Evolutionary conservation across 1,140 invertebrate genomes (phyloP), one percentile per base, ranked within the genome.

Genomic region (Dinoponera quadriceps): DNA sequence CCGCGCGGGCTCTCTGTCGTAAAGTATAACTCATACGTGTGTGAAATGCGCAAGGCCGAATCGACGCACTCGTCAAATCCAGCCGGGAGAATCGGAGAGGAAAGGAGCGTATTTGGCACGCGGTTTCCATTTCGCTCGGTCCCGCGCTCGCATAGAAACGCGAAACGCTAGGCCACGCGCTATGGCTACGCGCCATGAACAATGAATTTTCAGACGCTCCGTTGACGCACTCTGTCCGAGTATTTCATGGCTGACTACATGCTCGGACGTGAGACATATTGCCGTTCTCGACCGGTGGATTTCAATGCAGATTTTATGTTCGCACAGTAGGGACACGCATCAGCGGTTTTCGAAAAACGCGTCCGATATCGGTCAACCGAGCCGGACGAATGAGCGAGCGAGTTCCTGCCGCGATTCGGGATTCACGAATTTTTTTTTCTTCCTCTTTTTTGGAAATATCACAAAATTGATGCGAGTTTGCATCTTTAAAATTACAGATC

Each of bases 141-240:
- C 71, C 73, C 51, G 57, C 71, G 77, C 66, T 69, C 68, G 60
- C 63, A 82, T 51, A 85, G 77, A 87, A 74, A 7, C 49, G 49
- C 33, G 49, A 55, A 25, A 78, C 62, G 62, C 14, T 54, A 44
- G 49, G 25, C 27, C 73, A n/a, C n/a, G 22, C 59, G 62, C 62
- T 48, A 48, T 78, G 44, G 48, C 54, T 60, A 49, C 27, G 73
- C 33, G 73, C 33, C 62, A 55, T 20, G 57, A 44, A 84, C 82
- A 82, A 81, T 81, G 75, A 84, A 84, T 84, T 84, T n/a, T 81
- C 63, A 80, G 82, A 81, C 82, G 82, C 75, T 81, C 65, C 63
- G 72, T 60, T 74, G 63, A 81, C 74, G 82, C 72, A 63, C 60
- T 83, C 81, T 66, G 82, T 55, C 49, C 51, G 82, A 66, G 60